These are phyloP conservation scores for Candoia aspera DNA, from an alignment of 2,113 vertebrate species.

Conservation along the genomic window DNA sequence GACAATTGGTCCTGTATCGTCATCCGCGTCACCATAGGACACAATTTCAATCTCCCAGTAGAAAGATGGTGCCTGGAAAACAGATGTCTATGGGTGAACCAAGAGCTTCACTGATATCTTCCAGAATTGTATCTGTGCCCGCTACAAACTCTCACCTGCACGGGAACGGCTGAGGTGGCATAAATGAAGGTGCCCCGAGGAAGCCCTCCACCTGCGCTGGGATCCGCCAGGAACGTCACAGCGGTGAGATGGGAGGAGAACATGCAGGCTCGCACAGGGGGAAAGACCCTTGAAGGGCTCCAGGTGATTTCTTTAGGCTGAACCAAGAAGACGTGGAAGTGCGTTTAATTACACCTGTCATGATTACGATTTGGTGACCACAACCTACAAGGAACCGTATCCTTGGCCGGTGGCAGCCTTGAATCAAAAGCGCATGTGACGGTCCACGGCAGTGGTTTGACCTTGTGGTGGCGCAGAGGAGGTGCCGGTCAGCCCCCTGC, in stretches of 20 bases:
- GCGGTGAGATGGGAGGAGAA: conserved; percentile 94
- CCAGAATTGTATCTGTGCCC: too few species aligned
- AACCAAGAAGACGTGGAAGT: conserved; percentile 26
- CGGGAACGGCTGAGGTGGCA: conserved; percentile 90
- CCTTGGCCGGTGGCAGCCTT: background rate
- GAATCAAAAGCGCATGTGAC: background rate
- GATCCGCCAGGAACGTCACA: conserved; percentile 95
- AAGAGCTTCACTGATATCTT: background rate
- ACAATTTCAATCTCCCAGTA: conserved; percentile 98
- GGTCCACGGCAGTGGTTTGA: background rate
- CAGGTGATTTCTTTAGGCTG: conserved; percentile 97
- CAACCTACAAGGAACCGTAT: background rate
- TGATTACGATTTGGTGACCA: background rate
- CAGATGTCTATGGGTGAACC: background rate
- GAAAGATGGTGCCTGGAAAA: conserved; percentile 90
- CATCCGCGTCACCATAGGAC: conserved; percentile 97
- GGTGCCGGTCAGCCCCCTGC: fast-evolving
- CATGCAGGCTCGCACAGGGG: conserved; percentile 97
- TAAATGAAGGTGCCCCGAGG: conserved; percentile 97
- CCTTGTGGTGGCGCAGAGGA: background rate
- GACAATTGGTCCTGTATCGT: conserved; percentile 95
- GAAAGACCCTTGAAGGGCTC: conserved; percentile 93
- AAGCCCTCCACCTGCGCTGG: conserved; percentile 93
- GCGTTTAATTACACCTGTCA: background rate
- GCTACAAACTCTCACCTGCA: conserved; percentile 79